phyloP scores from a whole-genome alignment of 2,888 invertebrate genomes.

The Clistopyga incitator region DNA sequence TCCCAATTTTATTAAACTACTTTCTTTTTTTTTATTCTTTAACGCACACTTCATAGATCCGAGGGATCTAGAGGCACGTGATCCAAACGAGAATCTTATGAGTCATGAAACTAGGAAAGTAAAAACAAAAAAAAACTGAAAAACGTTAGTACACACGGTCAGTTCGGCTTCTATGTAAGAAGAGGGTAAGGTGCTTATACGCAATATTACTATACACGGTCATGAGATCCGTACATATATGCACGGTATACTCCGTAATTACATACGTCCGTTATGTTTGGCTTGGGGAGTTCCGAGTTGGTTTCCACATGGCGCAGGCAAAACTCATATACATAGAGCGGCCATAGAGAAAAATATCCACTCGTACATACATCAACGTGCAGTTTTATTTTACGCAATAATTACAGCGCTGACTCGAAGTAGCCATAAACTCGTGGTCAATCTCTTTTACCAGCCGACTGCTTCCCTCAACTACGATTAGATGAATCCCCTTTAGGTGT shows the following conservation, averaged over 20 bases:
- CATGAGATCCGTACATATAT: conserved; percentile 40
- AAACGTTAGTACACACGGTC: conserved; percentile 27
- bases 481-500: conserved; percentile 19
- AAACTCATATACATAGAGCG: conserved; percentile 41
- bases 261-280: conserved; percentile 69
- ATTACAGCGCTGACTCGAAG: conserved; percentile 33
- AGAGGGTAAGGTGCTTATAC: conserved; percentile 47
- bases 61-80: conserved; percentile 6
- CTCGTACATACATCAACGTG: conserved; percentile 51
- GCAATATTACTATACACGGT: background rate
- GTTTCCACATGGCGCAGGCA: conserved; percentile 62
- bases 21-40: too few species aligned
- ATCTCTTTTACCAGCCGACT: conserved; percentile 28
- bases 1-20: too few species aligned
- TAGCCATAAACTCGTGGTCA: conserved; percentile 37
- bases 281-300: conserved; percentile 65
- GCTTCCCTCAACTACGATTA: conserved; percentile 8
- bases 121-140: conserved; percentile 13
- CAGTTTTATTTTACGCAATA: conserved; percentile 47
- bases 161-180: conserved; percentile 30
- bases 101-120: conserved; percentile 39
- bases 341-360: conserved; percentile 50
- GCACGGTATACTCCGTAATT: conserved; percentile 68
- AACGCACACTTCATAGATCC: background rate
- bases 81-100: conserved; percentile 40